Base-by-base conservation (phyloP, 1,140 invertebrate species). In the Meloidogyne exigua region DNA sequence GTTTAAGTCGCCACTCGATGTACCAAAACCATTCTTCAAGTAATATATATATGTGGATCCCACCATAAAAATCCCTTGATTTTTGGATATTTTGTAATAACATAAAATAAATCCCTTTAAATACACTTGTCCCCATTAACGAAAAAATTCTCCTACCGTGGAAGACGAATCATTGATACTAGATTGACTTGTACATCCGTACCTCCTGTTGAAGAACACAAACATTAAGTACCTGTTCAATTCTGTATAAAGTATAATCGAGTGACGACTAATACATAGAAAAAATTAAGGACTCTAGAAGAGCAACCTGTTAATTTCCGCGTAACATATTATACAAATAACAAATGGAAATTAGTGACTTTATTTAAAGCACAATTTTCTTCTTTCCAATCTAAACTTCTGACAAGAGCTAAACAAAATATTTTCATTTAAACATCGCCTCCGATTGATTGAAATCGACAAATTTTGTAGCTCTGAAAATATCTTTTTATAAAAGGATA, bases 261-360 rank as follows among this genome's bases (percentile, higher is more conserved):
- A 57, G 49, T 57, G 49, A 57, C 49, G n/a, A 57, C 49, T 9
- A n/a, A 57, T 57, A 57, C 49, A 57, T 57, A 9, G 13, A 18
- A 57, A 57, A 57, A 49, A 57, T 9, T 57, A 57, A n/a, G n/a
- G 18, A 57, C 68, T 10, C 13, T 49, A n/a, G 49, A 57, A 57
- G 49, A 57, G 49, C n/a, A 57, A 57, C 49, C 49, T 57, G 49
- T 57, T 57, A 57, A 57, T 12, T 57, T n/a, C 49, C 21, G 18
- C 21, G 49, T 57, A 57, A 57, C 49, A 57, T 57, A 57, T 57
- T 57, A 57, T 57, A 57, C n/a, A 57, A 57, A 57, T 57, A 57
- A 57, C 49, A n/a, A 57, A 57, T 57, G 18, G 49, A 57, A 57
- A 57, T 57, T 57, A 57, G 49, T n/a, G 49, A 57, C 49, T 57